These are phyloP conservation scores for silkworm (Bombyx mori) DNA, from an alignment of 1,140 invertebrate species.

Conservation along the genomic window DNA sequence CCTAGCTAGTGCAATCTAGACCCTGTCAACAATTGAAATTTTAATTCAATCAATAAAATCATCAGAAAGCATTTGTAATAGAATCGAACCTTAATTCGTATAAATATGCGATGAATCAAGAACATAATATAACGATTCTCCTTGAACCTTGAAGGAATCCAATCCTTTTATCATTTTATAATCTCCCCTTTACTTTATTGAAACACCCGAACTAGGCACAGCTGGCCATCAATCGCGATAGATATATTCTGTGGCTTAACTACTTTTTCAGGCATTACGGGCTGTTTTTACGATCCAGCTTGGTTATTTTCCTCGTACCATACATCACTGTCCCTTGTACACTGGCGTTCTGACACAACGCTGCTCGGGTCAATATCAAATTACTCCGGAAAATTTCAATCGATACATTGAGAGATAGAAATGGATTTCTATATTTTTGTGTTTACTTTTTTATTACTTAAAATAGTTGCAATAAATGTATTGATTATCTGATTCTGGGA, in stretches of 20 bases:
- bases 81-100: too few relatives aligned
- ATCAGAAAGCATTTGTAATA: too few relatives aligned
- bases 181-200: background rate
- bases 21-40: too few relatives aligned
- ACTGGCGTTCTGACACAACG: slow-evolving; percentile 7
- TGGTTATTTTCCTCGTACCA: slow-evolving; percentile 9
- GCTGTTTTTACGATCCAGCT: slow-evolving; percentile 9
- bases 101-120: too few relatives aligned
- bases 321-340: slow-evolving; percentile 9
- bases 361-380: slow-evolving; percentile 2
- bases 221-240: background rate
- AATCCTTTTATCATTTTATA: slow-evolving; percentile 3
- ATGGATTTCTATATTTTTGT: too few relatives aligned
- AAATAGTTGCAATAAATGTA: too few relatives aligned
- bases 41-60: too few relatives aligned
- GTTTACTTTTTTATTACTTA: too few relatives aligned
- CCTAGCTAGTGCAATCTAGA: too few relatives aligned
- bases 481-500: too few relatives aligned
- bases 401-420: too few relatives aligned
- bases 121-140: too few relatives aligned
- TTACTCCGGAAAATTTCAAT: background rate
- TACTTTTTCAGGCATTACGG: slow-evolving; percentile 10
- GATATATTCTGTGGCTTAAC: slow-evolving; percentile 10
- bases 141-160: slow-evolving; percentile 1
- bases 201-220: background rate